Percentiles rank a stretch among this genome's conserved stretches.
Conservation (phyloP, 2,888 invertebrate species). For the Amphipyra berbera region DNA sequence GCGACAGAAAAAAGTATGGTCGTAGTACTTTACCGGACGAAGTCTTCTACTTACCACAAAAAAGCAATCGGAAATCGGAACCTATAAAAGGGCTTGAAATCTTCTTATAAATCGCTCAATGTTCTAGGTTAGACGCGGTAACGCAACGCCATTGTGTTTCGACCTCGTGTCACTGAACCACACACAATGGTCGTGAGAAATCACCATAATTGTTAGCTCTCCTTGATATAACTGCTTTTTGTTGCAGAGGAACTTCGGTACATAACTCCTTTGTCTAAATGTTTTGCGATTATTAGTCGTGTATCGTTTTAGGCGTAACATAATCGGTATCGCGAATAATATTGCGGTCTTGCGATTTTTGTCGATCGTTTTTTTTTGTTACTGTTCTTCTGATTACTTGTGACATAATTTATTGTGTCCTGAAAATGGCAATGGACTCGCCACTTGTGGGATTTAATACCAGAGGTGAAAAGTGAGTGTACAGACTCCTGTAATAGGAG, state of each 20-base stretch:
- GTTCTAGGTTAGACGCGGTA: conserved; percentile 60
- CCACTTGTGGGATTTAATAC: too few relatives aligned
- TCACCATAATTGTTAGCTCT: conserved; percentile 39
- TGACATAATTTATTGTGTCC: too few relatives aligned
- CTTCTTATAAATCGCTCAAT: conserved; percentile 43
- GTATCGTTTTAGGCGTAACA: not conserved
- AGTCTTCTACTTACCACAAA: too few relatives aligned
- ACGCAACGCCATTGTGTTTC: conserved; percentile 51
- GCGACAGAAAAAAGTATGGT: too few relatives aligned
- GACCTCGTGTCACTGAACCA: conserved; percentile 79
- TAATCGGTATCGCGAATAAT: not conserved
- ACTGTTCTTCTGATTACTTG: too few relatives aligned
- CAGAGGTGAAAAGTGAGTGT: too few relatives aligned
- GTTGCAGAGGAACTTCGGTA: conserved; percentile 43
- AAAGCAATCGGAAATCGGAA: not conserved
- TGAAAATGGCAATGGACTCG: too few relatives aligned
- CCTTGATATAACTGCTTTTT: conserved; percentile 46
- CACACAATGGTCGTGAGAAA: conserved; percentile 65
- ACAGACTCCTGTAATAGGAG: too few relatives aligned
- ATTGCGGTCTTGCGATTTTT: not conserved
- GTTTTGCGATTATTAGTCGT: conserved; percentile 2
- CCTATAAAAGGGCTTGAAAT: conserved; percentile 27
- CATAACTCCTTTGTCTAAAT: conserved; percentile 34
- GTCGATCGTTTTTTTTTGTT: too few relatives aligned
- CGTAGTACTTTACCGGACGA: too few relatives aligned